Base-by-base conservation (phyloP, 2,888 invertebrate genomes). In the Stenoptilia bipunctidactyla region DNA sequence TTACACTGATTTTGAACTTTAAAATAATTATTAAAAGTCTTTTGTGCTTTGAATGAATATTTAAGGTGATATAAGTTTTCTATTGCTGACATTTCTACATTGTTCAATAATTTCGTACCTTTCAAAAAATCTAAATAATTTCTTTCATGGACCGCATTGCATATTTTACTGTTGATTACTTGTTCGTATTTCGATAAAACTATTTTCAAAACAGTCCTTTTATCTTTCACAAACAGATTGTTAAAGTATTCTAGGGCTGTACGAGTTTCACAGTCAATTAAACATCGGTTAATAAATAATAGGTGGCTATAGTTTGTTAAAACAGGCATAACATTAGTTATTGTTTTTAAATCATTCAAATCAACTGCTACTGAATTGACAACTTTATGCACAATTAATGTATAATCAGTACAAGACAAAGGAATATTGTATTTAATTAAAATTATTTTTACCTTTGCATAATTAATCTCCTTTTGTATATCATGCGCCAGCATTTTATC, bases 91-190 rank as follows among this genome's bases (percentile, higher is more conserved):
- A 72, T 59, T 53, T 76, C 60, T 44, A 56, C 56, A 15, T 58
- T 49, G 50, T 61, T 57, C 20, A 80, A 45, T 36, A 64, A 51
- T 38, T 61, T 51, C 12, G 73, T 70, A 5, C 79, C 77, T 50
- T 80, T 83, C 27, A 85, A 53, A 42, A 85, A 85, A 53, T 85
- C 85, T 35, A 83, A 59, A 45, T 79, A 84, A 50, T 77, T 83
- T 50, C 68, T 66, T 61, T 83, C 80, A 36, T 71, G 49, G 13
- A 46, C 48, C 13, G 56, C 49, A 50, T 66, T 57, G 42, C 46
- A 54, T 13, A 46, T 48, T 38, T 47, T 49, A 38, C 65, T 55
- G 40, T 51, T 65, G 40, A 82, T 61, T 34, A 80, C 61, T 53
- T 76, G 73, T 50, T 84, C 85, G 56, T 69, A 79, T 59, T 83